Conservation (phyloP, 2,113 vertebrate genomes). For the Prionailurus viverrinus region DNA sequence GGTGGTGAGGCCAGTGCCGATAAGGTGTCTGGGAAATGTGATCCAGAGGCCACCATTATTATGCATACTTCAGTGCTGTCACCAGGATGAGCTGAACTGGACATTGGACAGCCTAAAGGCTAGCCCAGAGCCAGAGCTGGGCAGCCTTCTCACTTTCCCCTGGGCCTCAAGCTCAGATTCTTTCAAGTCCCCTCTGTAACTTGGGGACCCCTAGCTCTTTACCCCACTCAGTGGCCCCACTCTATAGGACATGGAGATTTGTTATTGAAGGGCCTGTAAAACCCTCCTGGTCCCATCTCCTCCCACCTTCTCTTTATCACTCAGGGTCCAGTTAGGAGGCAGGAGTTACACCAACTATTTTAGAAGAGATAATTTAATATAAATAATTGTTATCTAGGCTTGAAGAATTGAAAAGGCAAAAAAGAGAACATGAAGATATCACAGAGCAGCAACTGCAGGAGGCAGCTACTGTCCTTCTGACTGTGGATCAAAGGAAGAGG, state of each 20-base stretch:
- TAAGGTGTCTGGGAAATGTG: not conserved
- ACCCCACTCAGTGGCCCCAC: not conserved
- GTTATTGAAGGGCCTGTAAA: not conserved
- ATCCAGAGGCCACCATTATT: not conserved
- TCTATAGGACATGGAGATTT: not conserved
- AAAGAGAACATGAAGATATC: not conserved
- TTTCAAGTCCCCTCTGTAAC: not conserved
- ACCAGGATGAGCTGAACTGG: not conserved
- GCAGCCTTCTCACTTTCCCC: not conserved
- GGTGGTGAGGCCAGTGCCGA: not conserved
- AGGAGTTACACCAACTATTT: not conserved
- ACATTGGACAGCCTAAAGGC: not conserved
- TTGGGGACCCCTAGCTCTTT: not conserved
- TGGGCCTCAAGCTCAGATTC: not conserved
- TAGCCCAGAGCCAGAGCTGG: not conserved
- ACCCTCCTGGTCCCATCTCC: not conserved
- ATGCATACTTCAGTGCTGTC: not conserved
- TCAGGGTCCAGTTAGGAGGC: not conserved
- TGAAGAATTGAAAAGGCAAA: not conserved
- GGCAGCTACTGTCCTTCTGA: not conserved
- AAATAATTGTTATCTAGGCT: not conserved
- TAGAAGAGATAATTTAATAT: not conserved
- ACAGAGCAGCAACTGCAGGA: not conserved
- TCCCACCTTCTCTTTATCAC: not conserved
- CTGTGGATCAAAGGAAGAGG: not conserved